Percentiles rank a stretch among this genome's conserved stretches.
These are phyloP conservation scores for Lacerta viridis DNA, from an alignment of 2,797 vertebrate species.

Conservation along the genomic window DNA sequence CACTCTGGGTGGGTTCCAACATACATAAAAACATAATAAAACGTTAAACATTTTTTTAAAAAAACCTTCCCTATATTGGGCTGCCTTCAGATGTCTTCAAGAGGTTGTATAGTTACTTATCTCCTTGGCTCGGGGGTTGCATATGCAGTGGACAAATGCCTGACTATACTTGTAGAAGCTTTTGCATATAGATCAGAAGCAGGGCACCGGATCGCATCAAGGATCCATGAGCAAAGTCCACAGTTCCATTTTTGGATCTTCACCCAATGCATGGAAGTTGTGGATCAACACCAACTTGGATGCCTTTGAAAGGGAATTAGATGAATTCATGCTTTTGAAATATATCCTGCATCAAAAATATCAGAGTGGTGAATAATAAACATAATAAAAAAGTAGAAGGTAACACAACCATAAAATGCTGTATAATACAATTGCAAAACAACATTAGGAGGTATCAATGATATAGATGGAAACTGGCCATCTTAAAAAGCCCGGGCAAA, in stretches of 20 bases:
- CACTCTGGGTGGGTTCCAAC: too few species aligned
- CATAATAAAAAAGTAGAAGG: not conserved
- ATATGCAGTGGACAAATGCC: too few species aligned
- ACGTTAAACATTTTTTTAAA: too few species aligned
- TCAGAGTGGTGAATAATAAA: not conserved
- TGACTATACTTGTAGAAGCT: not conserved
- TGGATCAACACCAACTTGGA: not conserved
- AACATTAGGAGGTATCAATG: too few species aligned
- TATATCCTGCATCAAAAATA: not conserved
- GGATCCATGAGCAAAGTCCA: not conserved
- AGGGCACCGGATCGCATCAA: not conserved
- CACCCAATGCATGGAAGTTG: not conserved
- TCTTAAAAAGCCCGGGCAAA: not conserved
- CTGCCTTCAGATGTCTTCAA: too few species aligned
- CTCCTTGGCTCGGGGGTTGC: too few species aligned
- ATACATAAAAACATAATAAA: too few species aligned
- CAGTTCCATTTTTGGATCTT: not conserved
- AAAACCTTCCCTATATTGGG: too few species aligned
- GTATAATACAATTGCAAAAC: not conserved
- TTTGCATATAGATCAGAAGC: not conserved
- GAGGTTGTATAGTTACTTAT: too few species aligned
- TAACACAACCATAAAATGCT: not conserved
- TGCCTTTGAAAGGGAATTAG: too few species aligned
- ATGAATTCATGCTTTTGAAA: too few species aligned
- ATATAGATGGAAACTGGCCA: not conserved